phyloP scores from a whole-genome alignment of 1,140 invertebrate species.

The Aradophagus sp. region DNA sequence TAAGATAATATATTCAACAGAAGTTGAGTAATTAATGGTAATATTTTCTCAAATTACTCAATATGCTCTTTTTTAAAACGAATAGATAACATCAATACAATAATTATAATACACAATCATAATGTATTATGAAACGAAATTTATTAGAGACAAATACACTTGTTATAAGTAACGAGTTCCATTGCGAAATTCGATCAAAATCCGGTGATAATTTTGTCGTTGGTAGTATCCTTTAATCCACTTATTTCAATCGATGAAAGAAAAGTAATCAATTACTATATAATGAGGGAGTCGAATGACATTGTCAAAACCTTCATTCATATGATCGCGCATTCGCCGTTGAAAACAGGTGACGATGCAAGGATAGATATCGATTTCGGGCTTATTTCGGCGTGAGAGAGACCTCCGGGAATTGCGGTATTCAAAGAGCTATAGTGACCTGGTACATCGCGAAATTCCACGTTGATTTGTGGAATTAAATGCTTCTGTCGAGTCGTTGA shows the following conservation, averaged over 20 bases:
- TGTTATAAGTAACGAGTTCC: too few species aligned
- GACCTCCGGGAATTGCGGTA: slow-evolving; percentile 56
- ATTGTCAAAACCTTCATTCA: slow-evolving; percentile 42
- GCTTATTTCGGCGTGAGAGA: slow-evolving; percentile 42
- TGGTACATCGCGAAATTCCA: slow-evolving; percentile 61
- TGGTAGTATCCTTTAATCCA: too few species aligned
- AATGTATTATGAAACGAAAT: too few species aligned
- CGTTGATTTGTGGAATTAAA: slow-evolving; percentile 69
- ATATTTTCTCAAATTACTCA: too few species aligned
- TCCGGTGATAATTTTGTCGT: slow-evolving; percentile 7
- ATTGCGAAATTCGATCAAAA: slow-evolving; percentile 14
- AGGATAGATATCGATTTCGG: slow-evolving; percentile 46
- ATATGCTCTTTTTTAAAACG: too few species aligned
- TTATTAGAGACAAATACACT: too few species aligned
- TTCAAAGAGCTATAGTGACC: slow-evolving; percentile 51
- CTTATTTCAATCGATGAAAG: slow-evolving; percentile 27
- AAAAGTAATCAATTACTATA: slow-evolving; percentile 41
- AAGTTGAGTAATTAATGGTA: too few species aligned
- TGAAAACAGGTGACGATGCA: slow-evolving; percentile 39
- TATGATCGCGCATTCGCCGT: slow-evolving; percentile 29
- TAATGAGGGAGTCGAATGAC: slow-evolving; percentile 38
- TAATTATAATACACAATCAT: too few species aligned
- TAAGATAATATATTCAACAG: too few species aligned
- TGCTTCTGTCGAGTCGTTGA: slow-evolving; percentile 60
- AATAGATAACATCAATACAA: too few species aligned